Evolutionary conservation across 37 sponge, comb jelly and placozoan genomes (phyloP).

Genomic region (Cladorhizidae sp.): DNA sequence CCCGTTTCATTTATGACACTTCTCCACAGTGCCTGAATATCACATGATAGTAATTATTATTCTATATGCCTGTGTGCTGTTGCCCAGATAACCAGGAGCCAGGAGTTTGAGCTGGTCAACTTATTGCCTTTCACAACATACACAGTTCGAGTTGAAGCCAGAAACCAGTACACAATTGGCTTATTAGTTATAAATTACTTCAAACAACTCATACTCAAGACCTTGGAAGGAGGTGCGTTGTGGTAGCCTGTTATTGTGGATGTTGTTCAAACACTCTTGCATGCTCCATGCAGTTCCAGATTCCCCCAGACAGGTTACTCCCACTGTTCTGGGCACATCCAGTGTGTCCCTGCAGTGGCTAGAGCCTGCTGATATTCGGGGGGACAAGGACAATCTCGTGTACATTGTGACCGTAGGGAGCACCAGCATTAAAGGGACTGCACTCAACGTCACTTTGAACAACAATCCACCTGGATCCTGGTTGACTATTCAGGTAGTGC

Average conservation of each 20-base stretch:
- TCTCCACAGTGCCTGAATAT: too few relatives aligned
- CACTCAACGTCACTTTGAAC: not conserved
- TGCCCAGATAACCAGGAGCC: too few relatives aligned
- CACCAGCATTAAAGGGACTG: not conserved
- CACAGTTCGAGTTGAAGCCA: not conserved
- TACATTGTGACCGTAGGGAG: not conserved
- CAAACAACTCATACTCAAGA: not conserved
- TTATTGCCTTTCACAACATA: not conserved
- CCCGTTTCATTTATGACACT: too few relatives aligned
- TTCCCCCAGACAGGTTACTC: not conserved
- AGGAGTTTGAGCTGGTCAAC: not conserved
- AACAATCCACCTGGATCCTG: too few relatives aligned
- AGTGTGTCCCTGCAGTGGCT: not conserved
- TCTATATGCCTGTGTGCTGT: too few relatives aligned
- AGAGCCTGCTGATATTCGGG: not conserved
- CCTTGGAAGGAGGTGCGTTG: constrained; percentile 1
- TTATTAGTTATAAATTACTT: not conserved
- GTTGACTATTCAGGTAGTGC: too few relatives aligned
- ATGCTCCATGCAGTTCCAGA: not conserved
- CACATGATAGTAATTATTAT: too few relatives aligned
- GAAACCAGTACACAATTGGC: not conserved
- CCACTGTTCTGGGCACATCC: not conserved
- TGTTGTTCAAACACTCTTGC: not conserved
- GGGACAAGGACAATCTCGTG: not conserved
- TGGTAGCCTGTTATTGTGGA: not conserved